phyloP scores from a whole-genome alignment of 2,888 invertebrate species.

The Dioctria rufipes region DNA sequence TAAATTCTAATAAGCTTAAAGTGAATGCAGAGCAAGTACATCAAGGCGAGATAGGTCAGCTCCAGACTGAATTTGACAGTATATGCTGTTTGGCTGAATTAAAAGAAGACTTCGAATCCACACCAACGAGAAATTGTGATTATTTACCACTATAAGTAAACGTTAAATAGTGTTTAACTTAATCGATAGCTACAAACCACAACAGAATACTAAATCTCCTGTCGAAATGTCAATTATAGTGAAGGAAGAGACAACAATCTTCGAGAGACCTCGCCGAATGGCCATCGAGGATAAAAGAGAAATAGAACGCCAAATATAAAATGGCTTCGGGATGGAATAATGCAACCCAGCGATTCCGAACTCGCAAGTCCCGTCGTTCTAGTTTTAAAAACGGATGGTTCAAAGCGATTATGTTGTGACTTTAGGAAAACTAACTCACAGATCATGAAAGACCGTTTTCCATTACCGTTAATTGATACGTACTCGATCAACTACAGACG shows the following conservation, averaged over 20 bases:
- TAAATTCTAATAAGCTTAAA: too few species aligned
- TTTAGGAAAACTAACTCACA: conserved; percentile 20
- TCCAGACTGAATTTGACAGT: too few species aligned
- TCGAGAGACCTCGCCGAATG: conserved; percentile 61
- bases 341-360: conserved; percentile 54
- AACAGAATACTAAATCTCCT: too few species aligned
- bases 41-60: too few species aligned
- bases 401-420: conserved; percentile 57
- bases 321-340: conserved; percentile 19
- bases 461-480: conserved; percentile 61
- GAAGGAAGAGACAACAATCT: conserved; percentile 63
- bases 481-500: conserved; percentile 61
- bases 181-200: too few species aligned
- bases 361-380: conserved; percentile 60
- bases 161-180: too few species aligned
- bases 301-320: neutral
- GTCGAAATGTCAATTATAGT: conserved; percentile 62
- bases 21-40: too few species aligned
- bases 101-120: too few species aligned
- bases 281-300: conserved; percentile 50
- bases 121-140: too few species aligned
- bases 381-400: conserved; percentile 59
- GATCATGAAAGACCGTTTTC: conserved; percentile 58
- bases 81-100: too few species aligned
- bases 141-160: too few species aligned